These are phyloP conservation scores for Passer domesticus DNA, from an alignment of 2,113 vertebrate genomes.

Conservation along the genomic window DNA sequence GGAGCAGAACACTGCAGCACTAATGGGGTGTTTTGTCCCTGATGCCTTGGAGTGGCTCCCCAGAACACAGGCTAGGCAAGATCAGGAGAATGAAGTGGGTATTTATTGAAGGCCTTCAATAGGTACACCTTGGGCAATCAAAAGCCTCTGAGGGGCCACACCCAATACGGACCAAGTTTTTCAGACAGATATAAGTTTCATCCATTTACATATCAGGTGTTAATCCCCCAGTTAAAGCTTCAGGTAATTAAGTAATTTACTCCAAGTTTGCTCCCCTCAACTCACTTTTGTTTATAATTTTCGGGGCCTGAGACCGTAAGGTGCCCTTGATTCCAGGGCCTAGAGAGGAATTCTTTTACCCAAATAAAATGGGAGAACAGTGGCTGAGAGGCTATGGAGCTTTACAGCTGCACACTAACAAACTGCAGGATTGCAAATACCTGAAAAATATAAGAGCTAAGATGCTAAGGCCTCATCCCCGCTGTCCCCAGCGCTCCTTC, in stretches of 20 bases:
- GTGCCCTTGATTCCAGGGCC: neutral
- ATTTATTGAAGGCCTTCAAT: neutral
- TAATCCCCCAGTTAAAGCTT: neutral
- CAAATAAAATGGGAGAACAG: neutral
- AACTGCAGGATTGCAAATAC: neutral
- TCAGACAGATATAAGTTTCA: neutral
- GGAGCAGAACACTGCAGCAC: accelerated
- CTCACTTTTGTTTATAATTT: neutral
- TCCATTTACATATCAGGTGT: neutral
- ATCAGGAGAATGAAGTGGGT: neutral
- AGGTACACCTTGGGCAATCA: neutral
- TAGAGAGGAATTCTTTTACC: neutral
- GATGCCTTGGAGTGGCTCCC: neutral
- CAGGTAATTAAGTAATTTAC: neutral
- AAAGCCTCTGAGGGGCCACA: neutral
- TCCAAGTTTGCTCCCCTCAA: neutral
- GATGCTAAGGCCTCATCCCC: neutral
- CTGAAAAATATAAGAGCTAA: neutral
- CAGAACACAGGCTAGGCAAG: neutral
- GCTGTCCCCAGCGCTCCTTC: conserved; percentile 90
- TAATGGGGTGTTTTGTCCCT: neutral
- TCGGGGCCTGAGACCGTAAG: neutral
- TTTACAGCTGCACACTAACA: neutral
- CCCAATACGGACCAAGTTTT: neutral
- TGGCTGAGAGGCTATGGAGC: neutral